phyloP scores from a whole-genome alignment of 2,797 vertebrate genomes.

The Brachymystax lenok region DNA sequence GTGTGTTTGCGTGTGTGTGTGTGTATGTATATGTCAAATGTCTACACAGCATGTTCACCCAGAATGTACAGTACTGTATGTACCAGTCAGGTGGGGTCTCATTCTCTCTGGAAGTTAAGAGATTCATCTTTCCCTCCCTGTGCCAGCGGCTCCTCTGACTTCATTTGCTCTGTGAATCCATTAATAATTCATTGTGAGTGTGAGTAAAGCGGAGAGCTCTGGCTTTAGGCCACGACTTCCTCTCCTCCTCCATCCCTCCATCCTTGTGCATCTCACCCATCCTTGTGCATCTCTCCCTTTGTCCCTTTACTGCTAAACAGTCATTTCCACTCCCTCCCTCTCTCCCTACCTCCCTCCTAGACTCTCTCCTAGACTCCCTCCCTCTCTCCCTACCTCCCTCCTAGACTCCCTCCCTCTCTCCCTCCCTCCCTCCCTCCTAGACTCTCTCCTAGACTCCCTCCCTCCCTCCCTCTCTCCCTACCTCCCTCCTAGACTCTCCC shows the following conservation, averaged over 20 bases:
- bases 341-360: too few species aligned
- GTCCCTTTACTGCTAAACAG: too few species aligned
- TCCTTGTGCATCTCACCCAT: neutral
- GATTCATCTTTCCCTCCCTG: too few species aligned
- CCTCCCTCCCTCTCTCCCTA: too few species aligned
- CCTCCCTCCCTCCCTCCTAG: neutral
- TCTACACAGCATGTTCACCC: neutral
- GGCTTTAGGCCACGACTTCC: constrained; percentile 33
- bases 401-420: neutral
- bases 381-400: constrained; percentile 5
- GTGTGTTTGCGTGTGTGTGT: neutral
- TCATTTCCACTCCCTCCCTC: too few species aligned
- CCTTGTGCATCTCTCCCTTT: neutral
- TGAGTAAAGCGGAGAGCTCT: constrained; percentile 9
- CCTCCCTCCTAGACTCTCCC: too few species aligned
- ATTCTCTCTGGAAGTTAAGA: too few species aligned
- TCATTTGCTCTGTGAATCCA: constrained; percentile 12
- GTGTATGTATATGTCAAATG: neutral
- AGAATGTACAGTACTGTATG: neutral
- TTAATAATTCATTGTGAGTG: constrained; percentile 34
- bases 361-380: neutral
- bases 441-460: constrained; percentile 18
- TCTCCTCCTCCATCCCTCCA: neutral
- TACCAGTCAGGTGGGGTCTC: too few species aligned
- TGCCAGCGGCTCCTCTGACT: neutral